Percentiles rank a stretch among this genome's conserved stretches.
These are phyloP conservation scores for Thalassoma bifasciatum DNA, from an alignment of 2,113 vertebrate species.

Conservation along the genomic window DNA sequence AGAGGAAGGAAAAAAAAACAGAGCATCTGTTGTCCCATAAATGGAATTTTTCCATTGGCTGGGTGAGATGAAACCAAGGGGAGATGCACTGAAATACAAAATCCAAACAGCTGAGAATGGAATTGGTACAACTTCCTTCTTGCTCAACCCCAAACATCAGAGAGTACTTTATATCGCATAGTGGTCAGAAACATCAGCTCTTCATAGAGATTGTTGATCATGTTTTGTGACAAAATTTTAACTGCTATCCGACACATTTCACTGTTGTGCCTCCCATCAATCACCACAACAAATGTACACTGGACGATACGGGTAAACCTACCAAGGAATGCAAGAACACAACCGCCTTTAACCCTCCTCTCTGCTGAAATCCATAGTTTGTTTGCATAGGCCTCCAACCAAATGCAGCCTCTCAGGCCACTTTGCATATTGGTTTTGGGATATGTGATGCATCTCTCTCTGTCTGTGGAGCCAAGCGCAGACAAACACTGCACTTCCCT, in stretches of 20 bases:
- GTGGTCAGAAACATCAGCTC: not conserved
- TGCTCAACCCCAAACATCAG: constrained; percentile 15
- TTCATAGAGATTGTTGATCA: not conserved
- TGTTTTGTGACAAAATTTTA: not conserved
- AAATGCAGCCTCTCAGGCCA: constrained; percentile 30
- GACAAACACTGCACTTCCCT: constrained; percentile 16
- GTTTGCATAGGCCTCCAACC: constrained; percentile 22
- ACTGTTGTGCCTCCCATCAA: not conserved
- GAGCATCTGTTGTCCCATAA: constrained; percentile 68
- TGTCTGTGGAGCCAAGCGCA: constrained; percentile 38
- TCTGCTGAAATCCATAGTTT: constrained; percentile 31
- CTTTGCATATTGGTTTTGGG: constrained; percentile 49
- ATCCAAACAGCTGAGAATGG: constrained; percentile 9
- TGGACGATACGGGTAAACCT: constrained; percentile 18
- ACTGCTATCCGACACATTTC: not conserved
- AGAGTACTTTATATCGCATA: not conserved
- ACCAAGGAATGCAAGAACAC: not conserved
- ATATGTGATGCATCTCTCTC: constrained; percentile 27
- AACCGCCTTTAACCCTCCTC: not conserved
- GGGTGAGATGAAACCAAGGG: constrained; percentile 43
- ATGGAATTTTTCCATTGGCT: constrained; percentile 45
- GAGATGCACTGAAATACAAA: constrained; percentile 14
- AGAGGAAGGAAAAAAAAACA: constrained; percentile 4
- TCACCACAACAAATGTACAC: constrained; percentile 11
- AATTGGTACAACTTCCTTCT: constrained; percentile 22